A percentile compares a stretch with the other conserved stretches of the same genome.
Conservation (phyloP, 2,888 invertebrate genomes). For the Rapana venosa region DNA sequence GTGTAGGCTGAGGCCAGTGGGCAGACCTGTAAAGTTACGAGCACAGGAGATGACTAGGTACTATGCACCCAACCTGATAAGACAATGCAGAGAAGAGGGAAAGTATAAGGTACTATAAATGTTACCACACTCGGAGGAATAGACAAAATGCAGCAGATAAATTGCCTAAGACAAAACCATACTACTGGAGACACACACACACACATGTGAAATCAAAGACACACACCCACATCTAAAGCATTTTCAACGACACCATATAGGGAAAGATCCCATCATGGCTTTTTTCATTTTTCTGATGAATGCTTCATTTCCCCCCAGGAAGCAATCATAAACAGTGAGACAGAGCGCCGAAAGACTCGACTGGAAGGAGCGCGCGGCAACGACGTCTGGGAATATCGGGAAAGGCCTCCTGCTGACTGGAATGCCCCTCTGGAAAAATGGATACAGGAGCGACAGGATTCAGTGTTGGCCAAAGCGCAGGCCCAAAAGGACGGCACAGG, state of each 20-base stretch:
- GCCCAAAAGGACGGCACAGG: slow-evolving; percentile 28
- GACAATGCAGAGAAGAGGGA: too few relatives aligned
- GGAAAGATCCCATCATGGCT: neutral
- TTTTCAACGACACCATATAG: neutral
- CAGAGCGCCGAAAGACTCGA: slow-evolving; percentile 83
- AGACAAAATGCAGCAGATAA: too few relatives aligned
- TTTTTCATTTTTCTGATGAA: neutral
- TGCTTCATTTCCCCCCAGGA: slow-evolving; percentile 54
- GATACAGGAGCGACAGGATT: slow-evolving; percentile 39
- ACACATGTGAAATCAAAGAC: neutral
- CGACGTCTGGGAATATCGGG: slow-evolving; percentile 88
- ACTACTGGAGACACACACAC: too few relatives aligned
- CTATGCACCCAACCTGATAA: too few relatives aligned
- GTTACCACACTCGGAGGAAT: too few relatives aligned
- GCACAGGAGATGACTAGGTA: too few relatives aligned
- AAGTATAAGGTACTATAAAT: too few relatives aligned
- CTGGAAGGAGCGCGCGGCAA: slow-evolving; percentile 86
- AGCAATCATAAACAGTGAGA: slow-evolving; percentile 86
- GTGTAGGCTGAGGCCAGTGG: too few relatives aligned
- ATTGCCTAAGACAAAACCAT: too few relatives aligned
- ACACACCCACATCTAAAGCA: neutral
- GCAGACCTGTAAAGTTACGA: too few relatives aligned
- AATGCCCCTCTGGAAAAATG: slow-evolving; percentile 87
- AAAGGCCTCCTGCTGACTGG: slow-evolving; percentile 89
- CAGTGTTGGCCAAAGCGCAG: slow-evolving; percentile 30